These are phyloP conservation scores for Parnassius glacialis DNA, from an alignment of 2,888 invertebrate genomes.

Conservation along the genomic window DNA sequence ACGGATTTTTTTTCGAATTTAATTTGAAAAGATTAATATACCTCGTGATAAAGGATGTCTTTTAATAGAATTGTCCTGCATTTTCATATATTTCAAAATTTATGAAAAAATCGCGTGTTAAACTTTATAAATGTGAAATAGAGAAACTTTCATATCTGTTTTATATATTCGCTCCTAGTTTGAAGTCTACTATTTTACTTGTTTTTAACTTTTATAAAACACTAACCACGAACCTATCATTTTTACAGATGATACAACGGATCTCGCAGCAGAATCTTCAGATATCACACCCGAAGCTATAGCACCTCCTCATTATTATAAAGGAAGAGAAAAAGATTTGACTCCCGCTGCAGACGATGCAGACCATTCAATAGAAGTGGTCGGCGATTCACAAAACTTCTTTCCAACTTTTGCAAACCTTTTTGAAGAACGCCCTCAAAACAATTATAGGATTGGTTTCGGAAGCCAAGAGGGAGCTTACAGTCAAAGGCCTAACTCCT, in stretches of 20 bases:
- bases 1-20: too few species aligned
- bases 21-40: too few species aligned
- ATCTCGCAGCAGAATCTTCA: conserved; percentile 71
- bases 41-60: too few species aligned
- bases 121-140: too few species aligned
- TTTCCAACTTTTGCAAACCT: conserved; percentile 88
- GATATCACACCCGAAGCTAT: conserved; percentile 72
- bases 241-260: conserved; percentile 64
- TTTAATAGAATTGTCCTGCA: too few species aligned
- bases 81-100: too few species aligned
- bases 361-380: conserved; percentile 78
- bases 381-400: conserved; percentile 84
- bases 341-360: conserved; percentile 54
- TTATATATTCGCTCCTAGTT: too few species aligned
- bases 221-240: not conserved
- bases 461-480: conserved; percentile 82
- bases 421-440: conserved; percentile 80
- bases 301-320: conserved; percentile 52
- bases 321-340: conserved; percentile 45
- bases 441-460: conserved; percentile 79
- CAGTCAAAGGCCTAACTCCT: conserved; percentile 80
- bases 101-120: too few species aligned
- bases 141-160: too few species aligned
- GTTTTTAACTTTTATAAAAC: too few species aligned
- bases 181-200: too few species aligned